phyloP scores from a whole-genome alignment of 2,888 invertebrate genomes.

The Philopedon plagiatum region DNA sequence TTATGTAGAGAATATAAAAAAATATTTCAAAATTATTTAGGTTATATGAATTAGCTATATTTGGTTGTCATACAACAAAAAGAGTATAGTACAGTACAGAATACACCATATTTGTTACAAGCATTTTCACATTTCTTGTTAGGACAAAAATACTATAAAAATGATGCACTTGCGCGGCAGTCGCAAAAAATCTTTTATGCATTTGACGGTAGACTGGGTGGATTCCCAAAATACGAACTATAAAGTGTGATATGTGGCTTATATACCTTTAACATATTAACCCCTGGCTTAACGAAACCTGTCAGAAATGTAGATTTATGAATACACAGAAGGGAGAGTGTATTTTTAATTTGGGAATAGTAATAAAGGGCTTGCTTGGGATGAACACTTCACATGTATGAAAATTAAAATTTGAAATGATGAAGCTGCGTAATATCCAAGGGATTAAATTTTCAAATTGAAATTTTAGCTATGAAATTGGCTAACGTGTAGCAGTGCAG shows the following conservation, averaged over 20 bases:
- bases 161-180: too few relatives aligned
- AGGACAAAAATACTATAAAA: too few relatives aligned
- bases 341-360: slow-evolving; percentile 36
- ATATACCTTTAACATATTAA: neutral
- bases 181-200: too few relatives aligned
- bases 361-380: slow-evolving; percentile 25
- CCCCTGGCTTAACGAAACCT: neutral
- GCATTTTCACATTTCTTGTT: too few relatives aligned
- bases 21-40: too few relatives aligned
- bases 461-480: slow-evolving; percentile 6
- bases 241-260: neutral
- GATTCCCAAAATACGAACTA: too few relatives aligned
- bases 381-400: slow-evolving; percentile 29
- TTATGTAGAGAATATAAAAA: too few relatives aligned
- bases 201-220: too few relatives aligned
- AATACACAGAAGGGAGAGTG: slow-evolving; percentile 14
- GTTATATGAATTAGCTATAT: too few relatives aligned
- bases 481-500: neutral
- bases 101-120: too few relatives aligned
- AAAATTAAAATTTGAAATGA: slow-evolving; percentile 37
- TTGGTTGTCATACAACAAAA: too few relatives aligned
- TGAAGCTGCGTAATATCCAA: slow-evolving; percentile 21
- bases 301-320: slow-evolving; percentile 22
- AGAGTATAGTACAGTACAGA: too few relatives aligned
- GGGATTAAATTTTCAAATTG: slow-evolving; percentile 25